Evolutionary conservation across 2,797 vertebrate species (phyloP), one percentile per base, ranked within the genome.

Genomic region (Myripristis jacobus): DNA sequence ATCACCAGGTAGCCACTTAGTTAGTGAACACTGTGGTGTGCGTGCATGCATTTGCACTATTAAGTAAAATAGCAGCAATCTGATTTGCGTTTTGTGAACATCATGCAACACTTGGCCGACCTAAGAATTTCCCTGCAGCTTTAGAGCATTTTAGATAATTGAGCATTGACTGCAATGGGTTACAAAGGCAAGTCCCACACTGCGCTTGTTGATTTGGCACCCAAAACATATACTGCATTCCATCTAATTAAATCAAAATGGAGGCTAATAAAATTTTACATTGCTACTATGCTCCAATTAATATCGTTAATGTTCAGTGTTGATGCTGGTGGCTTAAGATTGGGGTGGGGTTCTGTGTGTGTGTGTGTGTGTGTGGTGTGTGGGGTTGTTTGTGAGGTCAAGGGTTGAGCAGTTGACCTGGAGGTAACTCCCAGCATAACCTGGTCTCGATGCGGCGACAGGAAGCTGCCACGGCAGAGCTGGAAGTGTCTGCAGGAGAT

Each of bases 401-500:
- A 72, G 19, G 78, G 74, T 83, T 70, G 21, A 29, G 73, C 19
- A 77, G 78, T 77, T 89, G 87, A 91, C 87, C 77, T 38, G 44
- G 50, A 58, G 68, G 80, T 78, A 83, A 86, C 83, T 83, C 72
- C 19, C 62, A 80, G 79, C 82, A 76, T 70, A 82, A 81, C 81
- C 85, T 74, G 80, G 72, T 80, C 75, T 79, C 72, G 82, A 81
- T 56, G 64, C 74, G 85, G 89, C 71, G 80, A 91, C 88, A 91
- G 88, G 87, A 92, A 89, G 87, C 84, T 77, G 86, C 81, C 86
- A 31, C 31, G n/a, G 73, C 63, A 46, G 62, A 73, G 70, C 58
- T 70, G 69, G 75, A 69, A 62, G 81, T 74, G 84, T 84, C 90
- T 89, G 90, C 82, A 62, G 70, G 72, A 83, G 66, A 89, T 91